Conservation (phyloP, 2,113 vertebrate species). For the Tricholaema leucomelas region DNA sequence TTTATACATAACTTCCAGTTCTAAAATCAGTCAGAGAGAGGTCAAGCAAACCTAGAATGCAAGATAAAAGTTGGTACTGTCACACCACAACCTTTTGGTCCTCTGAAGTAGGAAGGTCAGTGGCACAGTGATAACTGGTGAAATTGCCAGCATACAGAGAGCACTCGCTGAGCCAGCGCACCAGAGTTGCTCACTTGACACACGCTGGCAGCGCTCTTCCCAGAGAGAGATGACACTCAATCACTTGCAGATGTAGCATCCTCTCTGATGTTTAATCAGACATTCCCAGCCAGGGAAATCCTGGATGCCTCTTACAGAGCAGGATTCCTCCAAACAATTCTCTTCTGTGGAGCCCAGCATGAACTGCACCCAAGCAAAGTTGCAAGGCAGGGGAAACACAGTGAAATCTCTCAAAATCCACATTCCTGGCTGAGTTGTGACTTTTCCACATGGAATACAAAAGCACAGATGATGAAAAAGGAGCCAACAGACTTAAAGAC, state of each 20-base stretch:
- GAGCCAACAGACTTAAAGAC: neutral
- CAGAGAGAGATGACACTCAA: neutral
- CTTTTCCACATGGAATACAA: neutral
- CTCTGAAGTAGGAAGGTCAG: conserved; percentile 1
- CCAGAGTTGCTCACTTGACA: neutral
- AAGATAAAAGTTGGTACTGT: neutral
- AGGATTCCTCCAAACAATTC: neutral
- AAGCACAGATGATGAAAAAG: neutral
- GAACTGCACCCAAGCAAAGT: neutral
- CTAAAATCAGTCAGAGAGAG: neutral
- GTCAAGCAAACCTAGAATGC: conserved; percentile 30
- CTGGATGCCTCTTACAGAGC: neutral
- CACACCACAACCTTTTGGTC: neutral
- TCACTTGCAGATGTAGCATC: neutral
- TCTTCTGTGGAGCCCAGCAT: neutral
- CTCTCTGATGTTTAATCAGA: neutral
- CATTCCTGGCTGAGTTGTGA: neutral
- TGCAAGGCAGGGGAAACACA: neutral
- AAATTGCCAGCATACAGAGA: conserved; percentile 26
- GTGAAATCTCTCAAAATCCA: neutral
- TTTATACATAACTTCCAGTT: neutral
- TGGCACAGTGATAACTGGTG: conserved; percentile 35
- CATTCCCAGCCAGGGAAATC: neutral
- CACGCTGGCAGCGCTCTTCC: neutral
- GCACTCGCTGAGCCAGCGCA: neutral